Conservation (phyloP, 2,797 vertebrate genomes). For the Schizopygopsis pylzovi region DNA sequence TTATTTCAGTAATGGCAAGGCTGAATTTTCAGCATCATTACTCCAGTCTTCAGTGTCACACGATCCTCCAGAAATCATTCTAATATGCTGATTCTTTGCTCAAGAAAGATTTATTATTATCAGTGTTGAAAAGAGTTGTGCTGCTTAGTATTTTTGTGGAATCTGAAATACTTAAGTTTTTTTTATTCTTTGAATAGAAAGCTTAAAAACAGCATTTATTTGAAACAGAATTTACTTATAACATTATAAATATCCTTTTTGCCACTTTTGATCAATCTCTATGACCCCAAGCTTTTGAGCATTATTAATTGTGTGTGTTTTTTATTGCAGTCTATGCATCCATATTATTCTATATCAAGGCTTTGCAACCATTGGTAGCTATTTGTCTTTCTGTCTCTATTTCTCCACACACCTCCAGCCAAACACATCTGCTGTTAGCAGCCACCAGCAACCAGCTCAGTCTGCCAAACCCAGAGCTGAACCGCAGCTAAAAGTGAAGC, state of each 20-base stretch:
- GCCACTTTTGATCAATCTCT: background rate
- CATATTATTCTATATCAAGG: background rate
- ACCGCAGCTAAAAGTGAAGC: slow-evolving; percentile 53
- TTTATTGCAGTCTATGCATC: background rate
- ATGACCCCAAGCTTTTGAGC: background rate
- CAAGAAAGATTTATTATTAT: background rate
- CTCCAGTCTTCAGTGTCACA: too few relatives aligned
- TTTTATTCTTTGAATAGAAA: background rate
- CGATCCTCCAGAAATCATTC: too few relatives aligned
- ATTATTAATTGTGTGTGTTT: background rate
- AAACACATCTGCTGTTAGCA: slow-evolving; percentile 43
- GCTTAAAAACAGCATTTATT: too few relatives aligned
- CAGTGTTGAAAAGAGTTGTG: background rate
- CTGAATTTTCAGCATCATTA: too few relatives aligned
- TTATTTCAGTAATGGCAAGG: too few relatives aligned
- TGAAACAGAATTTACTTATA: too few relatives aligned
- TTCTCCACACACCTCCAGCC: slow-evolving; percentile 12
- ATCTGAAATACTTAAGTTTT: rapidly evolving
- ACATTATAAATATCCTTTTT: background rate
- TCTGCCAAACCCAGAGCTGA: slow-evolving; percentile 49
- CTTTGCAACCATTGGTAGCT: background rate
- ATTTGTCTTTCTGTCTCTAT: background rate
- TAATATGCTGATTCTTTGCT: too few relatives aligned
- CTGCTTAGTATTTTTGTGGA: background rate
- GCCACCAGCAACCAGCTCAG: slow-evolving; percentile 23